Percentiles rank a stretch among this genome's conserved stretches.
Evolutionary conservation across 2,888 invertebrate genomes (phyloP).

Genomic region (Lagria hirta): DNA sequence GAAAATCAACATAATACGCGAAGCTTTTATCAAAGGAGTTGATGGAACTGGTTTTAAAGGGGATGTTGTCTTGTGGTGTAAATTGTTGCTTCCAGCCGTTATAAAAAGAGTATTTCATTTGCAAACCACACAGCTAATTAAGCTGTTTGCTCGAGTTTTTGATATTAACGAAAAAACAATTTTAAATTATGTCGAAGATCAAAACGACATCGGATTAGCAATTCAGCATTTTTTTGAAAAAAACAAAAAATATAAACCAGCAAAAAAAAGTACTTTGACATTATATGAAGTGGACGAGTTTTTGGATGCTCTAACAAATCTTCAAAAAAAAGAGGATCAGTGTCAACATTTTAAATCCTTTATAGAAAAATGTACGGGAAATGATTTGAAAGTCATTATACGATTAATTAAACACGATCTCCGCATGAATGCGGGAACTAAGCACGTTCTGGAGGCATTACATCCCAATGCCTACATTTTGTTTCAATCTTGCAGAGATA

Average conservation of each 20-base stretch:
- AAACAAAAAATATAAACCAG: constrained; percentile 62
- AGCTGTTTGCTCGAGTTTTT: constrained; percentile 83
- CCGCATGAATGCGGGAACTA: constrained; percentile 88
- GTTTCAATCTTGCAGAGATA: constrained; percentile 82
- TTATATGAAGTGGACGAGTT: constrained; percentile 77
- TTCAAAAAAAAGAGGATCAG: constrained; percentile 91
- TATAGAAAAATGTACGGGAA: constrained; percentile 71
- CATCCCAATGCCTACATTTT: constrained; percentile 85
- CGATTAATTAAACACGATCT: constrained; percentile 89
- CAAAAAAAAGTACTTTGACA: constrained; percentile 68
- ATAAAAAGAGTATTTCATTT: constrained; percentile 87
- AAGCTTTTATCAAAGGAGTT: constrained; percentile 65
- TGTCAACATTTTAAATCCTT: constrained; percentile 72
- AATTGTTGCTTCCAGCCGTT: constrained; percentile 78
- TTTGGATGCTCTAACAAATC: constrained; percentile 62
- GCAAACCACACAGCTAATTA: constrained; percentile 87
- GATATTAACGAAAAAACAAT: constrained; percentile 73
- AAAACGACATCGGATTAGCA: constrained; percentile 87
- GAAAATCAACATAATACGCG: constrained; percentile 74
- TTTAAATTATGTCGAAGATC: constrained; percentile 81
- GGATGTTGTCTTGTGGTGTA: constrained; percentile 77
- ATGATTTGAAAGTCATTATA: constrained; percentile 82
- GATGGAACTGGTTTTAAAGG: constrained; percentile 71
- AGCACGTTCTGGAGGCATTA: constrained; percentile 87
- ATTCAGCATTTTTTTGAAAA: constrained; percentile 74